Evolutionary conservation across 2,113 vertebrate genomes (phyloP).

Genomic region (Mustela nigripes): DNA sequence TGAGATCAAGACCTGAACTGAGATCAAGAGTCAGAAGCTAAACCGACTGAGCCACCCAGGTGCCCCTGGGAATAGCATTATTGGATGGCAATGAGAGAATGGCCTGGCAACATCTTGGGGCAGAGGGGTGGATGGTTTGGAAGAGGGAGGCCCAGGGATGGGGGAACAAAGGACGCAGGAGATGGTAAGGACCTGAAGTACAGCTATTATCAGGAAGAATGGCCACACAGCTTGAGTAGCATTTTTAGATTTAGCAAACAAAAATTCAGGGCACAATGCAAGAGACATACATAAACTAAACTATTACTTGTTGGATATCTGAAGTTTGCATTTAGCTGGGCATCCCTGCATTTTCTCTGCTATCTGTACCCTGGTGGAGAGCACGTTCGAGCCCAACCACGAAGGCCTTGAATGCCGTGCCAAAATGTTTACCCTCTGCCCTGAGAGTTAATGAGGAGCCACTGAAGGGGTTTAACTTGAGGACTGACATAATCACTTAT

Average conservation of each 20-base stretch:
- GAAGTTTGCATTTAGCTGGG: background rate
- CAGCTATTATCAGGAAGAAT: background rate
- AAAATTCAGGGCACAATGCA: background rate
- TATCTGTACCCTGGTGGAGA: background rate
- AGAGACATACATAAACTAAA: background rate
- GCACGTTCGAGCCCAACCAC: background rate
- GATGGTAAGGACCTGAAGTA: background rate
- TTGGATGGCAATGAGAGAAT: background rate
- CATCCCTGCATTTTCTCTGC: background rate
- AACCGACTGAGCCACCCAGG: background rate
- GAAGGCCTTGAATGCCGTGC: background rate
- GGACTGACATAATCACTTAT: background rate
- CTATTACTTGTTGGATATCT: background rate
- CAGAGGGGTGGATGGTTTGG: background rate
- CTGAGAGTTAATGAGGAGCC: background rate
- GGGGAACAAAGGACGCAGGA: background rate
- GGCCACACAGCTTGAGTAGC: background rate
- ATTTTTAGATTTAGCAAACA: background rate
- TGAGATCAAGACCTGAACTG: background rate
- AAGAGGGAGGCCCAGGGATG: background rate
- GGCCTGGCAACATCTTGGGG: background rate
- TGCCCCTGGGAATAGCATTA: background rate
- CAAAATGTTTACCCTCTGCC: background rate
- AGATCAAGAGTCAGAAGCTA: background rate
- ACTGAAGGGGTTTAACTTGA: background rate